These are phyloP conservation scores for Saguinus midas DNA, from an alignment of 2,113 vertebrate genomes.

Conservation along the genomic window DNA sequence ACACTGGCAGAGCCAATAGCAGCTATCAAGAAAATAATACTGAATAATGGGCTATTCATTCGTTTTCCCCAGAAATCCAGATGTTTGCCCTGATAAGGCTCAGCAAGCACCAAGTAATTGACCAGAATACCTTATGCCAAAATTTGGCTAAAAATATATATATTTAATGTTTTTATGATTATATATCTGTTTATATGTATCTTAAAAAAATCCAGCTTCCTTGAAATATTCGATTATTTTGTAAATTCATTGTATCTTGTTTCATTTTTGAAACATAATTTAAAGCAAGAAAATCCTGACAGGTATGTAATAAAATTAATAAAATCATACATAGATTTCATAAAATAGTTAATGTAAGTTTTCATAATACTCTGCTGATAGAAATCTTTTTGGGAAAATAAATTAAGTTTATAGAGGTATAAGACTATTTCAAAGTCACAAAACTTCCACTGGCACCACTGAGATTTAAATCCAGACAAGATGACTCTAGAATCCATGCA, in stretches of 20 bases:
- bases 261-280: neutral
- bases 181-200: neutral
- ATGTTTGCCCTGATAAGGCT: neutral
- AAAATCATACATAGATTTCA: neutral
- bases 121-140: neutral
- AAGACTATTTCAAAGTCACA: neutral
- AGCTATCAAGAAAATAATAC: neutral
- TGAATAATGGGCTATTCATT: neutral
- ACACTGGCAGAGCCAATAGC: neutral
- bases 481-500: neutral
- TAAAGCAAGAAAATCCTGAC: neutral
- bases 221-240: slow-evolving; percentile 23
- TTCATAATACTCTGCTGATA: slow-evolving; percentile 5
- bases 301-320: slow-evolving; percentile 42
- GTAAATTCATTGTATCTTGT: neutral
- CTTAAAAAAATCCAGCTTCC: neutral
- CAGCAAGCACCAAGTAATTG: neutral
- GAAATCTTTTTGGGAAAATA: neutral
- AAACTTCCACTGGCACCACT: neutral
- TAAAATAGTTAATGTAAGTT: slow-evolving; percentile 40
- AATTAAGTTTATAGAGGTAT: neutral
- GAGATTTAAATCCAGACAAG: neutral
- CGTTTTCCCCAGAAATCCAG: neutral
- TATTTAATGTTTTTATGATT: neutral
- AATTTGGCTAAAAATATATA: neutral